Base-by-base conservation (phyloP, 2,113 vertebrate genomes). In the Stegastes partitus region DNA sequence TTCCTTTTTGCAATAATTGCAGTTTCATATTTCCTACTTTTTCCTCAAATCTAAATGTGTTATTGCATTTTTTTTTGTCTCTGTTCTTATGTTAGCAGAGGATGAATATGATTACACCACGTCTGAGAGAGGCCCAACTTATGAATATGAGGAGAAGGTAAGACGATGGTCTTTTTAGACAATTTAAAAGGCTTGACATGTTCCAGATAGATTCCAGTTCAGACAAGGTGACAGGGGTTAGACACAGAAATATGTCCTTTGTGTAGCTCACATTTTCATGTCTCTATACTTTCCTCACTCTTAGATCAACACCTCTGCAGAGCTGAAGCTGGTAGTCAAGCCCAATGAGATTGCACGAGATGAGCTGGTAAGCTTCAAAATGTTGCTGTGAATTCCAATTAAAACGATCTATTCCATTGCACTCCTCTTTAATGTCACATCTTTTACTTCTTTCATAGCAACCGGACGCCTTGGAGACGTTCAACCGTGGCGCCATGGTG, bases 401-500 rank as follows among this genome's bases (percentile, higher is more conserved):
- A 4, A 49, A n/a, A 54, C 39, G 2, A 16, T 0, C 4, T 4
- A 2, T 12, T 47, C 49, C 5, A 14, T 16, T 3, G n/a, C 1
- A 56, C 0, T 15, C 18, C 14, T 55, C 9, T 68, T 45, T 54
- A 26, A 68, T 51, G 11, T 53, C 25, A 63, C 11, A 63, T n/a
- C 18, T 65, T 62, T 79, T 4, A 55, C 18, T 81, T 9, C 66
- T 39, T 68, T 23, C 1, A 37, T 68, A 96, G 96, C 95, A 96
- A 89, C 95, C 95, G 0, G 96, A 96, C 47, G 94, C 95, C 53
- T 75, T 96, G 91, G 95, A 96, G 77, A 95, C 95, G 1, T 95
- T 96, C 68, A 96, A 96, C 89, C 92, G 94, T 4, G 95, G 95
- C 1, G 96, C 96, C 2, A 94, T 97, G 93, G 96, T 97, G 7